These are phyloP conservation scores for Mormyrops boulengeri DNA, from an alignment of 2,797 vertebrate genomes.

Conservation along the genomic window DNA sequence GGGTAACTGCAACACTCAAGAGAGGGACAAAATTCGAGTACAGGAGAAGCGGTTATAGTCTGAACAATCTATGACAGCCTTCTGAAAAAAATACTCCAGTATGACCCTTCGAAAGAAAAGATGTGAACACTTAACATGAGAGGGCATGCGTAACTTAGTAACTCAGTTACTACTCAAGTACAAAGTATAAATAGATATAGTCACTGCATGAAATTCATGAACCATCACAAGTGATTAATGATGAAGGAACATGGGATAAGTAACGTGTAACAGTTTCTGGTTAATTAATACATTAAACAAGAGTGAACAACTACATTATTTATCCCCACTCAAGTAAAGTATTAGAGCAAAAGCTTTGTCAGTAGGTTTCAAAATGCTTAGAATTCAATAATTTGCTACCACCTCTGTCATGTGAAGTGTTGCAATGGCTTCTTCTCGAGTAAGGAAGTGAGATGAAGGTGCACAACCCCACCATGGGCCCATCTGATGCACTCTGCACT, in stretches of 20 bases:
- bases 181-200: neutral
- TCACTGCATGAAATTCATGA: neutral
- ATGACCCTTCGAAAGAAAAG: neutral
- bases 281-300: neutral
- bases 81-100: neutral
- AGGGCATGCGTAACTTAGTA: neutral
- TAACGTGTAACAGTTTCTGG: neutral
- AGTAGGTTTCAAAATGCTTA: neutral
- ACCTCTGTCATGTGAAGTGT: neutral
- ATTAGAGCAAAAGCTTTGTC: neutral
- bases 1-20: neutral
- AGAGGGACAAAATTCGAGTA: neutral
- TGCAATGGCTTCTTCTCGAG: neutral
- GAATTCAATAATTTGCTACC: neutral
- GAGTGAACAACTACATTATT: neutral
- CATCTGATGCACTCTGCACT: neutral
- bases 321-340: neutral
- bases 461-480: neutral
- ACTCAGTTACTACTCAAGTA: neutral
- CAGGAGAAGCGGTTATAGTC: neutral
- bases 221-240: neutral
- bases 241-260: neutral
- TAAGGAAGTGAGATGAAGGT: neutral
- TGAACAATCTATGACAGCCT: neutral
- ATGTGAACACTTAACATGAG: neutral